Conservation (phyloP, 2,888 invertebrate genomes). For the Panopea generosa region DNA sequence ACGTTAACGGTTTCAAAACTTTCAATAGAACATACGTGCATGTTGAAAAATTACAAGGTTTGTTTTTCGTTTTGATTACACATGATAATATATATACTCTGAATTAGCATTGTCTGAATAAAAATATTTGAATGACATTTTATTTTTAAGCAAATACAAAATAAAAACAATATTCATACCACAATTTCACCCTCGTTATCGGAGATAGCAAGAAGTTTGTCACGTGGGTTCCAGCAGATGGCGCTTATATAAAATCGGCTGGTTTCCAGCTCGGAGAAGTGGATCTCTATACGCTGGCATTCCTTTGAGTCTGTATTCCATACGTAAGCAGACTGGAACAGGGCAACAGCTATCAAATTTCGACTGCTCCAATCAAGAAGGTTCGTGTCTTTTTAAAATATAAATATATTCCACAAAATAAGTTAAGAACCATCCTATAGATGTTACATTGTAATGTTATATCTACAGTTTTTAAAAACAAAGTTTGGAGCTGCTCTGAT, state of each 20-base stretch:
- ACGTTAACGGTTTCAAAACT: too few relatives aligned
- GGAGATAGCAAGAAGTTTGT: slow-evolving; percentile 60
- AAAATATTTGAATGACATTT: too few relatives aligned
- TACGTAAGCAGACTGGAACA: slow-evolving; percentile 65
- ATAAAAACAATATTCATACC: too few relatives aligned
- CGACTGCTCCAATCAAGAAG: slow-evolving; percentile 68
- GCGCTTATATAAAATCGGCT: slow-evolving; percentile 57
- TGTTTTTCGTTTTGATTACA: too few relatives aligned
- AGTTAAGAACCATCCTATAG: background rate
- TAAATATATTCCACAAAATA: background rate
- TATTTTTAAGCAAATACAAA: too few relatives aligned
- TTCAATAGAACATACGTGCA: too few relatives aligned
- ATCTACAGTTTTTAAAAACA: background rate
- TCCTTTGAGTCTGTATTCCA: slow-evolving; percentile 68
- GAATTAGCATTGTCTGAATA: too few relatives aligned
- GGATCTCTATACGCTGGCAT: slow-evolving; percentile 57
- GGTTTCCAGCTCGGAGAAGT: slow-evolving; percentile 33
- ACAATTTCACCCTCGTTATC: slow-evolving; percentile 65
- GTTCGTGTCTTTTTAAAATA: slow-evolving; percentile 63
- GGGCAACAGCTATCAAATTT: slow-evolving; percentile 67
- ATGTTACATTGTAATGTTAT: background rate
- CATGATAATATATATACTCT: too few relatives aligned
- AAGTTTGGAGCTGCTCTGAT: too few relatives aligned
- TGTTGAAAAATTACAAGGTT: too few relatives aligned
- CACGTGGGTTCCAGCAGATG: slow-evolving; percentile 61